Percentiles rank a stretch among this genome's conserved stretches.
These are phyloP conservation scores for Hydrotaea diabolus DNA, from an alignment of 2,888 invertebrate species.

Conservation along the genomic window DNA sequence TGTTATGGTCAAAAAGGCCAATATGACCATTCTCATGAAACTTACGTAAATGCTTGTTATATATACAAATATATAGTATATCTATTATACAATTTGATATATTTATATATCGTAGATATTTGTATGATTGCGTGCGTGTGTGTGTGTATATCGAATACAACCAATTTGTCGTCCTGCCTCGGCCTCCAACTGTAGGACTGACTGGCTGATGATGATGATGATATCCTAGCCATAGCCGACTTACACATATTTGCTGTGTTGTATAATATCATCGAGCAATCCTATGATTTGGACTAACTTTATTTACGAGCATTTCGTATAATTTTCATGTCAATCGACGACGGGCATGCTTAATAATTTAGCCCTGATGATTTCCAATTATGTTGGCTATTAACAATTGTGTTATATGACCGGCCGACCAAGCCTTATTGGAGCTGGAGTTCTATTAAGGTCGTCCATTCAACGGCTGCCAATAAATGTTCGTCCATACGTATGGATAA, in stretches of 20 bases:
- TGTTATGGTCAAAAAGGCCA: background rate
- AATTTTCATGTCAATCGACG: conserved; percentile 25
- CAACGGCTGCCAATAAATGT: no score
- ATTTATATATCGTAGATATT: background rate
- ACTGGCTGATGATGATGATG: no score
- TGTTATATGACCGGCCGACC: conserved; percentile 12
- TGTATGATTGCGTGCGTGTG: no score
- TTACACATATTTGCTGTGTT: background rate
- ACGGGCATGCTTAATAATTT: conserved; percentile 30
- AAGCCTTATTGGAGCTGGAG: no score
- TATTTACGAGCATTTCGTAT: conserved; percentile 12
- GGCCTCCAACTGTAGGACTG: no score
- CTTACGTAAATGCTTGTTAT: background rate
- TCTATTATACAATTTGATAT: background rate
- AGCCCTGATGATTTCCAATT: conserved; percentile 25
- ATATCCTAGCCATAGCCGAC: no score
- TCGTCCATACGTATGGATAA: no score
- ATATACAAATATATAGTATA: no score
- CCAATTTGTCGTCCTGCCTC: no score
- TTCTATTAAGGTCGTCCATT: no score
- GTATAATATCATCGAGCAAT: background rate
- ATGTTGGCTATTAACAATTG: conserved; percentile 25
- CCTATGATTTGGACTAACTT: conserved; percentile 8
- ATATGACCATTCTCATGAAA: conserved; percentile 1
- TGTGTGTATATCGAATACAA: no score